Base-by-base conservation (phyloP, 1,140 invertebrate genomes). In the Nephila pilipes region DNA sequence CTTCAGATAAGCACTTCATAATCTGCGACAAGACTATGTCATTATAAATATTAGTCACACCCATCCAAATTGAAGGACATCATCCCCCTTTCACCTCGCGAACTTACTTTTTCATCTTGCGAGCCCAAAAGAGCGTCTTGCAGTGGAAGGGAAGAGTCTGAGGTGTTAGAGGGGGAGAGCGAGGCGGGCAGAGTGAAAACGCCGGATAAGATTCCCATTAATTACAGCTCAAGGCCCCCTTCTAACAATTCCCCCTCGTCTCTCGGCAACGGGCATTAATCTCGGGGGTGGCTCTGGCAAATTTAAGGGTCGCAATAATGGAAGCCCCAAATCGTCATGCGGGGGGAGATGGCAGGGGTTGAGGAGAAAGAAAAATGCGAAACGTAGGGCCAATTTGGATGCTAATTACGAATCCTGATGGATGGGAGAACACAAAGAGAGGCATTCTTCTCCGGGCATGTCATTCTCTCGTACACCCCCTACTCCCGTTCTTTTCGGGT, bases 301-400 rank as follows among this genome's bases (percentile, higher is more conserved):
- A 57, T 85, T 85, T 57, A 85, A 57, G 83, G 83, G 83, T n/a
- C 83, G 83, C 83, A 85, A 85, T 85, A 85, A 85, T 85, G 83
- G 83, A 85, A 85, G 83, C 83, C 83, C 83, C 83, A 85, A 85
- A 85, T 85, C 83, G 83, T 85, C 55, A 57, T 85, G 83, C 83
- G 55, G 83, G 69, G 29, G 29, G 14, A 36, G 69, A 60, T 60
- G 58, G 58, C 18, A 22, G 58, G 58, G 16, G 16, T 20, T 22
- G 58, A 60, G 58, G 58, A 60, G 79, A 81, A 85, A 85, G 83
- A 85, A 85, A 85, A 85, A 85, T 85, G 83, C 83, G 54, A 57
- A 58, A 57, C 83, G 54, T 58, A 85, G 83, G 83, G 55, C 83
- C 83, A 85, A 85, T 85, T 85, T 85, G 83, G 83, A 85, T 85